phyloP scores from a whole-genome alignment of 37 sponge, comb jelly and placozoan species.

The Amphimedon queenslandica region DNA sequence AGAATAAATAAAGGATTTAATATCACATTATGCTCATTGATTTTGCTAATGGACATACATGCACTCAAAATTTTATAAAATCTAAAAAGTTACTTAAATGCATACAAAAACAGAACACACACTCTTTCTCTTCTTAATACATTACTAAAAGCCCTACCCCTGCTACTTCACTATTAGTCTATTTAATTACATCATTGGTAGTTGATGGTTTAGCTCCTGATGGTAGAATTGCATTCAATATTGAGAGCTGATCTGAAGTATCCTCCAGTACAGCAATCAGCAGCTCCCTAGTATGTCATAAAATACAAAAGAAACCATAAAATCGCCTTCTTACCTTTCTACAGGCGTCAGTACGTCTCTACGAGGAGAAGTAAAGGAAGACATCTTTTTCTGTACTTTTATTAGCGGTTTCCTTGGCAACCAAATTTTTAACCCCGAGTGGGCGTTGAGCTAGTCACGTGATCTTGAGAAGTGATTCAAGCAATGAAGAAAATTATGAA shows the following conservation, averaged over 20 bases:
- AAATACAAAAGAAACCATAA: neutral
- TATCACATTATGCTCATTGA: no score
- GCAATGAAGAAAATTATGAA: no score
- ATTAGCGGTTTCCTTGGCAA: neutral
- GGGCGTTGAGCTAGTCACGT: neutral
- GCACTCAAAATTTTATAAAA: no score
- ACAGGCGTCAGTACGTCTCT: neutral
- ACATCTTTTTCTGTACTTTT: neutral
- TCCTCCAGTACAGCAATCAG: conserved; percentile 74
- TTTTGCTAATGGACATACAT: no score
- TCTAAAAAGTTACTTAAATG: no score
- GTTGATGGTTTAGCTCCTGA: neutral
- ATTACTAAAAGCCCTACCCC: no score
- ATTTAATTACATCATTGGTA: neutral
- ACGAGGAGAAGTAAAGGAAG: neutral
- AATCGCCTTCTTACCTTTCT: neutral
- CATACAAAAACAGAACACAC: no score
- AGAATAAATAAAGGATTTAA: no score
- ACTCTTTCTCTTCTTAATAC: no score
- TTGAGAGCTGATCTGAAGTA: conserved; percentile 73
- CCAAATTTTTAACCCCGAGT: neutral
- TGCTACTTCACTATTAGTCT: no score
- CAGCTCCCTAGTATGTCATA: conserved; percentile 18
- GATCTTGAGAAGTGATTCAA: no score
- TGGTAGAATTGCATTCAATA: conserved; percentile 77